phyloP scores from a whole-genome alignment of 2,113 vertebrate species.

The Fukomys damarensis region DNA sequence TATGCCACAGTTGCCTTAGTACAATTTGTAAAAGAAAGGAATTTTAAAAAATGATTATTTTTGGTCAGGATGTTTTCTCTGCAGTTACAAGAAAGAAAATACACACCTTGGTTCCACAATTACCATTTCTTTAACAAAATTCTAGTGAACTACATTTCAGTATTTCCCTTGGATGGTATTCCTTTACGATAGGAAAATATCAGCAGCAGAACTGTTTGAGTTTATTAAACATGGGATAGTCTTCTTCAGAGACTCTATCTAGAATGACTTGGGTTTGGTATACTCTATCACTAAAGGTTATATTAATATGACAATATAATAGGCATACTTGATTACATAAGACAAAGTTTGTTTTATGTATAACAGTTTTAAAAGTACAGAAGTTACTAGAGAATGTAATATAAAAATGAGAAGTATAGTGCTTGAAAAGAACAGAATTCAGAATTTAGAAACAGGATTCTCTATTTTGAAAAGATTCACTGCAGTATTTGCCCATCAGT shows the following conservation, averaged over 20 bases:
- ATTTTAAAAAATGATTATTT: constrained; percentile 41
- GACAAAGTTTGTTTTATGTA: too few relatives aligned
- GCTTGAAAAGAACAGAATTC: neutral
- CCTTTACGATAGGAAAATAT: constrained; percentile 56
- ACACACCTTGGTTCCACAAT: constrained; percentile 67
- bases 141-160: constrained; percentile 60
- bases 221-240: constrained; percentile 46
- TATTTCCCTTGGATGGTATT: constrained; percentile 57
- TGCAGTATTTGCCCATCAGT: too few relatives aligned
- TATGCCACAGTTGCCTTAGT: constrained; percentile 75
- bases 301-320: constrained; percentile 56
- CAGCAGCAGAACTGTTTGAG: neutral
- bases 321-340: constrained; percentile 72
- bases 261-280: constrained; percentile 62
- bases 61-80: constrained; percentile 76
- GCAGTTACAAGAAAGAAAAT: constrained; percentile 65
- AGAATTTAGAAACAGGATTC: neutral
- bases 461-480: too few relatives aligned
- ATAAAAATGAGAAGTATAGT: neutral
- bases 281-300: constrained; percentile 46
- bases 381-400: neutral
- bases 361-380: neutral
- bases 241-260: constrained; percentile 60
- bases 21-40: constrained; percentile 79
- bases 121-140: constrained; percentile 49